Evolutionary conservation across 2,888 invertebrate species (phyloP).

Genomic region (Thysanoteuthis rhombus): DNA sequence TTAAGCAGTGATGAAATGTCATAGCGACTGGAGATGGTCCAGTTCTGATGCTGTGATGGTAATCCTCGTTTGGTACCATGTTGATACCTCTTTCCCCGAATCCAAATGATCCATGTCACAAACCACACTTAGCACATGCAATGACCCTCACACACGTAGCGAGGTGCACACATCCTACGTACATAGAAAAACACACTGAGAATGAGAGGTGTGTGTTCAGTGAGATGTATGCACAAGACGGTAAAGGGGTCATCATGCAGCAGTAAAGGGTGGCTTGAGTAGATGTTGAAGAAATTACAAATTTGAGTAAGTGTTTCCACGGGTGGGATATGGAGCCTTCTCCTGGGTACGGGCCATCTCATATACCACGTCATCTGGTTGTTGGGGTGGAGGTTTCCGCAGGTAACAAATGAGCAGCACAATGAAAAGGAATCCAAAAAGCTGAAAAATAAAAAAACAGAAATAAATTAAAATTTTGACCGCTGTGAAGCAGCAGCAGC

Average conservation of each 20-base stretch:
- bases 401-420: constrained; percentile 49
- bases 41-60: neutral
- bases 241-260: neutral
- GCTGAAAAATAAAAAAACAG: constrained; percentile 43
- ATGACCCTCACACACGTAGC: neutral
- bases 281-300: constrained; percentile 13
- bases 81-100: constrained; percentile 12
- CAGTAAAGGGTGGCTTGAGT: neutral
- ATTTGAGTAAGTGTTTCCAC: constrained; percentile 39
- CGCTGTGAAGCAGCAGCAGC: no score
- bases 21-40: neutral
- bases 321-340: constrained; percentile 60
- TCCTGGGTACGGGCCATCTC: constrained; percentile 62
- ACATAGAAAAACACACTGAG: neutral
- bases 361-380: constrained; percentile 60
- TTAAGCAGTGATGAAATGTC: neutral
- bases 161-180: neutral
- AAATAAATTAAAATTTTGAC: no score
- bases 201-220: neutral
- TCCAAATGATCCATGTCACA: constrained; percentile 12
- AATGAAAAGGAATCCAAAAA: constrained; percentile 47
- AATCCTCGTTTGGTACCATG: neutral
- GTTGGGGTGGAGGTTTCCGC: constrained; percentile 39
- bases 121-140: neutral
- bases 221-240: neutral